Evolutionary conservation across 64 coral and sea anemone genomes (phyloP).

Genomic region (Acropora yongei): DNA sequence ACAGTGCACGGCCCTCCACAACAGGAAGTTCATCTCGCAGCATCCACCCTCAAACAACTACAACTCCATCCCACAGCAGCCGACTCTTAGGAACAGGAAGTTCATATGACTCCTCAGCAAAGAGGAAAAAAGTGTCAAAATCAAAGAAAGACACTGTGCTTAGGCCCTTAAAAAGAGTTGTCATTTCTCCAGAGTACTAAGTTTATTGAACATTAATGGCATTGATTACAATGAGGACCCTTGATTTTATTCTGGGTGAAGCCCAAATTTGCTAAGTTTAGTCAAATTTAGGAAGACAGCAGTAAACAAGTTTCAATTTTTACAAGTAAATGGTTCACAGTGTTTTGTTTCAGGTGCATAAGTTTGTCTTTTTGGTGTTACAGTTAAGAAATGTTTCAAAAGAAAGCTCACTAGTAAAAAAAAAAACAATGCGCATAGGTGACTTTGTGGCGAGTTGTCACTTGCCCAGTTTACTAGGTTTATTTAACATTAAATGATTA

Average conservation of each 20-base stretch:
- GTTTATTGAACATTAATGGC: too few relatives aligned
- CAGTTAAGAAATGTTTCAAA: neutral
- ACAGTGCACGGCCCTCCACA: neutral
- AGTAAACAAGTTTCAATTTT: neutral
- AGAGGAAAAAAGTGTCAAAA: too few relatives aligned
- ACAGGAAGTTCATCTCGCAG: neutral
- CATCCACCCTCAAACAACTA: neutral
- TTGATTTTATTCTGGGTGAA: neutral
- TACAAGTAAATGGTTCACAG: neutral
- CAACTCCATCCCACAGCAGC: neutral
- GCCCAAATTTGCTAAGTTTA: constrained; percentile 12
- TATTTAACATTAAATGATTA: constrained; percentile 28
- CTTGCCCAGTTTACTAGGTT: constrained; percentile 1
- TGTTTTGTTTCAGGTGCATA: neutral
- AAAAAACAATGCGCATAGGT: neutral
- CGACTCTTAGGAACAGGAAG: neutral
- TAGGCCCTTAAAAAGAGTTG: too few relatives aligned
- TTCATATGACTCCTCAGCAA: neutral
- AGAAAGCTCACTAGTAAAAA: neutral
- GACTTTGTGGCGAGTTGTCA: constrained; percentile 21
- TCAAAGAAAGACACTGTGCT: too few relatives aligned
- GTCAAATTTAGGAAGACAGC: constrained; percentile 20
- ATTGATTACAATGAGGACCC: too few relatives aligned
- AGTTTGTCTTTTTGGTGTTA: neutral
- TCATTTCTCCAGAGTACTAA: too few relatives aligned